Base-by-base conservation (phyloP, 2,888 invertebrate genomes). In the Exocentrus adspersus region DNA sequence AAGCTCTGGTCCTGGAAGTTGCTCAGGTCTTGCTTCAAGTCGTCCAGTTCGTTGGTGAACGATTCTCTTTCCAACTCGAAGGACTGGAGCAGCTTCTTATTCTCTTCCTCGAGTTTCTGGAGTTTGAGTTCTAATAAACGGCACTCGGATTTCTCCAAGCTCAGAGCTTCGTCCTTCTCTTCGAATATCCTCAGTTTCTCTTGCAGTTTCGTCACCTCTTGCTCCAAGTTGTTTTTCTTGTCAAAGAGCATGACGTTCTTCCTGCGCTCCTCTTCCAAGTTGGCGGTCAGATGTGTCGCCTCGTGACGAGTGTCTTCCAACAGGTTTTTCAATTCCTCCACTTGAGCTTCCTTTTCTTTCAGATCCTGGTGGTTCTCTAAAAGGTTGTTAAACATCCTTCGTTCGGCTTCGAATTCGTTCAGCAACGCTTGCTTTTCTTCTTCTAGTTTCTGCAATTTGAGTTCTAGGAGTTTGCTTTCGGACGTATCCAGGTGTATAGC, bases 61-160 rank as follows among this genome's bases (percentile, higher is more conserved):
- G 50, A 62, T 14, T 64, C 48, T n/a, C 70, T 52, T 63, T 70
- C 71, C 0, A 50, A 57, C 17, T 71, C 67, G 9, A 73, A 72
- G 4, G 67, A 65, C 48, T 71, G 60, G 14, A 62, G 45, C 41
- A 74, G 59, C 32, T 51, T 64, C 28, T 60, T 64, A 7, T 72
- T 70, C 57, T 70, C 72, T 24, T 67, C 66, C 64, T 72, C 71
- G 48, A 70, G 60, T 17, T 71, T 69, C 30, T 72, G 66, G 3
- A 74, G 51, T 60, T 73, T 72, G 12, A 72, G 30, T 50, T 65
- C 53, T n/a, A 75, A 50, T 10, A 75, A 59, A 17, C 65, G 67
- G 30, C 65, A 63, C 54, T 75, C 72, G 19, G 70, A 64, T 48
- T 68, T 71, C 2, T 67, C 69, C 4, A 74, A 20, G 50, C 67